Evolutionary conservation across 2,888 invertebrate species (phyloP).

Genomic region (Acanthoscelides obtectus): DNA sequence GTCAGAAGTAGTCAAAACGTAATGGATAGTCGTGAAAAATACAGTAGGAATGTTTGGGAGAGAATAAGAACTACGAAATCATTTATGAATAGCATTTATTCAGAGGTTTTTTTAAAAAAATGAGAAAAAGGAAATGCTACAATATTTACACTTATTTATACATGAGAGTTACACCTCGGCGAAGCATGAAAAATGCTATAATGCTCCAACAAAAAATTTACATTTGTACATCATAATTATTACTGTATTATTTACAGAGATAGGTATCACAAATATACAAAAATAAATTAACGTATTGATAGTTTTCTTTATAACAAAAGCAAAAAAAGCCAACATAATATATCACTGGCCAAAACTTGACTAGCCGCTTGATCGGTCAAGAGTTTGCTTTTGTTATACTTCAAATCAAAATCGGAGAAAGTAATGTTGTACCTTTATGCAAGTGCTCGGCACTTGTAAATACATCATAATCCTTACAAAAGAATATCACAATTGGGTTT

Average conservation of each 20-base stretch:
- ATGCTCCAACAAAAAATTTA: neutral
- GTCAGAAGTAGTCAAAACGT: too few relatives aligned
- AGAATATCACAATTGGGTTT: slow-evolving; percentile 20
- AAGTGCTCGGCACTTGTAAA: slow-evolving; percentile 20
- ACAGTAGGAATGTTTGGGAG: too few relatives aligned
- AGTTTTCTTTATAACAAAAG: neutral
- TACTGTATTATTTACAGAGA: neutral
- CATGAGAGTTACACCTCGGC: neutral
- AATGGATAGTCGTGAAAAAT: too few relatives aligned
- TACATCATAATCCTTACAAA: slow-evolving; percentile 4
- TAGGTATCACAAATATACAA: neutral
- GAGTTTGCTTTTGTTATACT: neutral
- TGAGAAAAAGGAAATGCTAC: neutral
- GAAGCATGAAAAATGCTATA: neutral
- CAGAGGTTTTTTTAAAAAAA: neutral
- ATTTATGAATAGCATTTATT: neutral
- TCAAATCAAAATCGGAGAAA: neutral
- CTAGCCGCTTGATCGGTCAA: neutral
- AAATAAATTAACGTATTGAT: neutral
- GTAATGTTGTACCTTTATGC: slow-evolving; percentile 9
- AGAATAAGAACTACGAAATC: neutral
- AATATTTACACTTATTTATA: neutral
- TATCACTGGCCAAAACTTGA: neutral
- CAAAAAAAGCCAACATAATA: neutral
- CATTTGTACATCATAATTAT: neutral